Evolutionary conservation across 2,797 vertebrate genomes (phyloP).

Genomic region (Serranus cabrilla): DNA sequence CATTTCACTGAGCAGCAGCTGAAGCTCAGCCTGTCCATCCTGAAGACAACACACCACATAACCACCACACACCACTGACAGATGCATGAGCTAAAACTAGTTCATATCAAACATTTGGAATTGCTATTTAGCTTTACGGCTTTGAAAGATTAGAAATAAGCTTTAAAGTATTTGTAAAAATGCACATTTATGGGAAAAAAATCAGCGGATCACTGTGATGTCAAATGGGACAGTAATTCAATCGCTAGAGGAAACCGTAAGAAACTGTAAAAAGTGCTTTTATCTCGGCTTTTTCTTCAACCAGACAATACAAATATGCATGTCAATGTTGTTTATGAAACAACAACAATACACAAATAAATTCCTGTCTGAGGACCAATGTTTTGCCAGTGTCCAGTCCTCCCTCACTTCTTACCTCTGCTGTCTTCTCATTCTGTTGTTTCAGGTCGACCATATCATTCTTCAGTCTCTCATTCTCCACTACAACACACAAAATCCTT

Average conservation of each 20-base stretch:
- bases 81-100: background rate
- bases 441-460: slow-evolving; percentile 55
- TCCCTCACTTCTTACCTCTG: slow-evolving; percentile 67
- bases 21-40: slow-evolving; percentile 70
- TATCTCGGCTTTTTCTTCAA: too few relatives aligned
- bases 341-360: too few relatives aligned
- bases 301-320: too few relatives aligned
- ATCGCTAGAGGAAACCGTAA: too few relatives aligned
- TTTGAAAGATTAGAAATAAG: background rate
- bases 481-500: slow-evolving; percentile 60
- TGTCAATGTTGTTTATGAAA: too few relatives aligned
- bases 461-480: slow-evolving; percentile 79
- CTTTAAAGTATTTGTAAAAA: background rate
- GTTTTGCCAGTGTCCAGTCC: background rate
- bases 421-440: slow-evolving; percentile 58
- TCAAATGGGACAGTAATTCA: background rate
- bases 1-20: slow-evolving; percentile 66
- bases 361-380: too few relatives aligned
- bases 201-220: background rate
- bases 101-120: background rate
- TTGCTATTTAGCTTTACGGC: background rate
- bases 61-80: background rate
- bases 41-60: slow-evolving; percentile 35
- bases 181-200: background rate
- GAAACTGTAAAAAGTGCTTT: too few relatives aligned